Base-by-base conservation (phyloP, 2,113 vertebrate genomes). In the Saccopteryx leptura region DNA sequence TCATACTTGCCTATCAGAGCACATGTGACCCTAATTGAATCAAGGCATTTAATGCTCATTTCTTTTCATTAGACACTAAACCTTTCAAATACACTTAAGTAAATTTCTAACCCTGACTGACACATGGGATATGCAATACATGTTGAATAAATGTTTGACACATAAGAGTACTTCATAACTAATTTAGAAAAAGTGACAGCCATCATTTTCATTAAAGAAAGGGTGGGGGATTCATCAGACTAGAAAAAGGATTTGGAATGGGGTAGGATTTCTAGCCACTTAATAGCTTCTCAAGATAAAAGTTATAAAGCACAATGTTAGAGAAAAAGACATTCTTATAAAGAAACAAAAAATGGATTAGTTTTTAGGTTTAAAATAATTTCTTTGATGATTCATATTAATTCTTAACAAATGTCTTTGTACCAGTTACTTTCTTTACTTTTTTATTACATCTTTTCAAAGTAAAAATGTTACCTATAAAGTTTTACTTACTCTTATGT, bases 291-390 rank as follows among this genome's bases (percentile, higher is more conserved):
- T 31, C 71, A 80, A 33, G 17, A 24, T 61, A 71, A 94, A 85
- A 85, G 66, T 66, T 21, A 94, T 48, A 94, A 80, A 82, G 28
- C 23, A 61, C 56, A 75, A 39, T 33, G 3, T 9, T 94, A 71
- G 7, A 61, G 48, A 90, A 10, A 89, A 72, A 28, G 14, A 31
- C 1, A 46, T 69, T 60, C 90, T 91, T 52, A 72, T 68, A 50
- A 93, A 33, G 10, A 74, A 74, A 63, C 2, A 83, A 60, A 78
- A 80, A 56, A 18, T 13, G 13, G 2, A 11, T 74, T 88, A 72
- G 75, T n/a, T 89, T 92, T 58, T 33, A 74, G 89, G 24, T 50
- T 69, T 68, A 79, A 91, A 74, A 66, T 91, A 61, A 90, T 89
- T 93, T 85, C 3, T 66, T 71, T 83, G 13, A 9, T 61, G 39